Evolutionary conservation across 2,797 vertebrate genomes (phyloP).

Genomic region (Distichodus sexfasciatus): DNA sequence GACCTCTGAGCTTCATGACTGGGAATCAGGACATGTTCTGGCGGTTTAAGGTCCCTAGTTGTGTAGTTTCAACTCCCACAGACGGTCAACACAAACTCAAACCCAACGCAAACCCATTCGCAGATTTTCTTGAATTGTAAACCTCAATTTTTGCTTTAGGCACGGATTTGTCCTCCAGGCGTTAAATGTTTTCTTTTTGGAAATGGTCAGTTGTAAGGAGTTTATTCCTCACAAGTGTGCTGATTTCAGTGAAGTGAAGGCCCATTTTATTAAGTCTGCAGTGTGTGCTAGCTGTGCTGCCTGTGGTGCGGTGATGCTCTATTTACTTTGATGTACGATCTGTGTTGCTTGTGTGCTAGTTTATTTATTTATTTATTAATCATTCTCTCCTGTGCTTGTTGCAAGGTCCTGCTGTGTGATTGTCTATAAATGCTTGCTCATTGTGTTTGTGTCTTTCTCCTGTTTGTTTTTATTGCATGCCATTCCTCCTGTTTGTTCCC

Average conservation of each 20-base stretch:
- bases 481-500: slow-evolving; percentile 94
- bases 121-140: no score
- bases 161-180: no score
- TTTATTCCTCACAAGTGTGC: slow-evolving; percentile 6
- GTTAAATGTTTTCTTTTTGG: no score
- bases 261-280: slow-evolving; percentile 17
- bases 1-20: no score
- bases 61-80: no score
- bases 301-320: slow-evolving; percentile 32
- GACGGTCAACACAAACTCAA: no score
- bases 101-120: no score
- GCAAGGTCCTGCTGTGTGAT: slow-evolving; percentile 53
- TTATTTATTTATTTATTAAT: slow-evolving; percentile 9
- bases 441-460: slow-evolving; percentile 78
- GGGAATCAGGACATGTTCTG: no score
- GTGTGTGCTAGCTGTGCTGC: slow-evolving; percentile 26
- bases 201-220: slow-evolving; percentile 13
- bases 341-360: slow-evolving; percentile 35
- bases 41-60: no score
- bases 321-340: slow-evolving; percentile 43
- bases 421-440: slow-evolving; percentile 84
- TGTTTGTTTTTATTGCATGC: slow-evolving; percentile 97
- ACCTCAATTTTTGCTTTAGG: no score
- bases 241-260: slow-evolving; percentile 8
- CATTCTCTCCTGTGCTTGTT: slow-evolving; percentile 44